phyloP scores from a whole-genome alignment of 2,888 invertebrate genomes.

The Platycheirus albimanus region DNA sequence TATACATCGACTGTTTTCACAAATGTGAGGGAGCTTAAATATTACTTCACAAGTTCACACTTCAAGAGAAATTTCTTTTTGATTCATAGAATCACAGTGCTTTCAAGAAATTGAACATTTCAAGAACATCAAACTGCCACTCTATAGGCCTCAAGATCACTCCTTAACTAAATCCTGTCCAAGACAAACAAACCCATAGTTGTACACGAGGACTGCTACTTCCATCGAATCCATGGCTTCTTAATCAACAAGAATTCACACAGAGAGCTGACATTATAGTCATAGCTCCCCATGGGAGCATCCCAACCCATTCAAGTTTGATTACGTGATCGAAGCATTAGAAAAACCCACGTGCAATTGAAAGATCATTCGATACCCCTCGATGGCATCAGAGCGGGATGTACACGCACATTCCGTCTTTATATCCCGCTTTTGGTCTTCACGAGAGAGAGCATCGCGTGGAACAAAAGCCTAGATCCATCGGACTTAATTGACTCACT shows the following conservation, averaged over 20 bases:
- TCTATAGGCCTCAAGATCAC: not conserved
- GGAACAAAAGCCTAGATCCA: conserved; percentile 69
- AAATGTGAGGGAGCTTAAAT: too few relatives aligned
- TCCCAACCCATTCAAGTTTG: conserved; percentile 47
- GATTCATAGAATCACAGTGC: not conserved
- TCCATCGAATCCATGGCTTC: conserved; percentile 25
- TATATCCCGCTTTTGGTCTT: conserved; percentile 39
- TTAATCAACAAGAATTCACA: conserved; percentile 54
- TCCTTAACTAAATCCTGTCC: conserved; percentile 25
- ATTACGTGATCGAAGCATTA: conserved; percentile 50
- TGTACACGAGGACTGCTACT: not conserved
- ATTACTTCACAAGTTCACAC: too few relatives aligned
- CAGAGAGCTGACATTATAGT: conserved; percentile 48
- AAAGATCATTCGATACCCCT: conserved; percentile 68
- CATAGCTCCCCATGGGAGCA: conserved; percentile 59
- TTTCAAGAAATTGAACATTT: not conserved
- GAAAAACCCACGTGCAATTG: conserved; percentile 68
- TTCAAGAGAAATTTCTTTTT: not conserved
- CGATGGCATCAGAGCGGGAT: conserved; percentile 34
- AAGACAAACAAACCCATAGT: conserved; percentile 26
- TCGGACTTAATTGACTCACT: conserved; percentile 70
- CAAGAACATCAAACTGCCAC: not conserved
- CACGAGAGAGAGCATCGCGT: conserved; percentile 1
- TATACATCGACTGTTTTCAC: too few relatives aligned
- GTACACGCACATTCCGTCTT: conserved; percentile 66